Conservation (phyloP, 2,113 vertebrate species). For the Cichladusa arquata region DNA sequence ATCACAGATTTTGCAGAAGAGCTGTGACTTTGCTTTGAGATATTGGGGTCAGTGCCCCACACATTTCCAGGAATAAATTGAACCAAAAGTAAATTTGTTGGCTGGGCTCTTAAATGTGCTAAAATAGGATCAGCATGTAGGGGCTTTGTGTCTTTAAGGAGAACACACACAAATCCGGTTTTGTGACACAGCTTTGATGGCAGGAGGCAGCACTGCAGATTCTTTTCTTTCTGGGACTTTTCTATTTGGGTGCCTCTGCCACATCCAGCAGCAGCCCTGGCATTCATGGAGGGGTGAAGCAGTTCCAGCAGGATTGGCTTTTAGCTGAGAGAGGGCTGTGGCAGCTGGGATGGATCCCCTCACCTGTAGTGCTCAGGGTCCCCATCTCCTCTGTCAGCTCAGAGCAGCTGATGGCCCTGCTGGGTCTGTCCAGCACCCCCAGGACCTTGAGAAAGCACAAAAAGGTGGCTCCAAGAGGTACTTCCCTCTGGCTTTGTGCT, state of each 20-base stretch:
- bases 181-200: not conserved
- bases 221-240: not conserved
- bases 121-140: not conserved
- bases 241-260: accelerated
- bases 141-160: not conserved
- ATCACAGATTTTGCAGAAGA: not conserved
- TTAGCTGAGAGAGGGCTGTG: not conserved
- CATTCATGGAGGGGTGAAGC: accelerated
- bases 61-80: accelerated
- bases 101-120: not conserved
- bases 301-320: not conserved
- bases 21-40: not conserved
- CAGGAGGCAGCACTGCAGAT: not conserved
- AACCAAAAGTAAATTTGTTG: not conserved
- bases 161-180: not conserved
- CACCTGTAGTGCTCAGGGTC: not conserved
- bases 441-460: not conserved
- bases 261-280: accelerated
- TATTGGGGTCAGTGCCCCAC: not conserved
- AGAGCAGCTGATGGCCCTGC: not conserved
- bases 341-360: not conserved
- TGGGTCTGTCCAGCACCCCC: accelerated
- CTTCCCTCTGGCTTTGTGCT: not conserved
- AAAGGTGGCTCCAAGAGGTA: accelerated
- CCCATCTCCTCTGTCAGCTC: not conserved